phyloP scores from a whole-genome alignment of 2,113 vertebrate genomes.

The Podarcis muralis region DNA sequence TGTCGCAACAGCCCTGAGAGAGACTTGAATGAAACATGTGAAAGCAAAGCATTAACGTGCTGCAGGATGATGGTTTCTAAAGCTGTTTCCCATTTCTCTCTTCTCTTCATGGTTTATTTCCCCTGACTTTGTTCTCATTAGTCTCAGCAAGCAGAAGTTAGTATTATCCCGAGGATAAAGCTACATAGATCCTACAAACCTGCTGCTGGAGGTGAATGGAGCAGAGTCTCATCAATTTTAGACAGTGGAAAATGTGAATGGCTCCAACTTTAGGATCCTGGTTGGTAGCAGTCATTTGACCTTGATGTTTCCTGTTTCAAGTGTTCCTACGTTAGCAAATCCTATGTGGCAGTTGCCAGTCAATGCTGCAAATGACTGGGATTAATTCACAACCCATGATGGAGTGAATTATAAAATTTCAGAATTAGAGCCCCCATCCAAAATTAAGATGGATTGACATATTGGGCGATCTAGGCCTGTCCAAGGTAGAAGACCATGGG shows the following conservation, averaged over 20 bases:
- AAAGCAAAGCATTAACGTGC: conserved; percentile 28
- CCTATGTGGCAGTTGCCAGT: neutral
- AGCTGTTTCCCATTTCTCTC: neutral
- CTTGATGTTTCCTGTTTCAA: neutral
- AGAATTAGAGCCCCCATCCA: neutral
- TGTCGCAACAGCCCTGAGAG: neutral
- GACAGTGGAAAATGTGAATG: neutral
- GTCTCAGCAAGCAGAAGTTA: neutral
- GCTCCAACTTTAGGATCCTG: neutral
- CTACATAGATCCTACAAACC: neutral
- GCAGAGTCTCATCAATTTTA: neutral
- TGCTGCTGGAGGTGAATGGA: neutral
- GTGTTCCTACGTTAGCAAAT: neutral
- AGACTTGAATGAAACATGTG: conserved; percentile 2
- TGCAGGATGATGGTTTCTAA: neutral
- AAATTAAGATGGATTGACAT: neutral
- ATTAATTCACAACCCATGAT: neutral
- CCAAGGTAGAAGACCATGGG: neutral
- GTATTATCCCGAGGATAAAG: neutral
- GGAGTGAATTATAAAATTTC: neutral
- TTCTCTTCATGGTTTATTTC: conserved; percentile 9
- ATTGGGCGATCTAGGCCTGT: neutral
- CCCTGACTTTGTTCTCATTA: neutral
- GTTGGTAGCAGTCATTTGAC: neutral
- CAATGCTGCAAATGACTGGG: neutral